A percentile compares a stretch with the other conserved stretches of the same genome.
Conservation (phyloP, 2,888 invertebrate genomes). For the Beris chalybata region DNA sequence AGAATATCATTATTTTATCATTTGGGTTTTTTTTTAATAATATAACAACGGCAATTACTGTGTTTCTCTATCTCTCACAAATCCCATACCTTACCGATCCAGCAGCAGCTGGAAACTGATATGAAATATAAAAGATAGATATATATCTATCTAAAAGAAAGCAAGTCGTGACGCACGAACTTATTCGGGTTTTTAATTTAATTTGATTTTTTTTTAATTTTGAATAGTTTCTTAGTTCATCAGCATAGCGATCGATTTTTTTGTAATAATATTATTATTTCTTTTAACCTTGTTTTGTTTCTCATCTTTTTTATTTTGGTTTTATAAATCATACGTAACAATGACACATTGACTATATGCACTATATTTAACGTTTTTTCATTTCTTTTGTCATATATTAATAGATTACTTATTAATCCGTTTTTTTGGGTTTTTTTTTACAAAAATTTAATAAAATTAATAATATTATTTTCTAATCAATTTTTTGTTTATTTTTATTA, state of each 20-base stretch:
- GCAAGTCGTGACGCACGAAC: too few relatives aligned
- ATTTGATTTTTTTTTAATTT: background rate
- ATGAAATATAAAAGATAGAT: conserved; percentile 4
- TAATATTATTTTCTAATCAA: too few relatives aligned
- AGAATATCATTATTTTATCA: too few relatives aligned
- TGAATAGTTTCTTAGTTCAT: conserved; percentile 11
- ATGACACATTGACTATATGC: conserved; percentile 35
- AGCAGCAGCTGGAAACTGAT: conserved; percentile 22
- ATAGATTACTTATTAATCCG: conserved; percentile 21
- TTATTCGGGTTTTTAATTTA: background rate
- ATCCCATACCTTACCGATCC: background rate
- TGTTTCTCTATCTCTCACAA: background rate
- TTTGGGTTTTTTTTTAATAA: conserved; percentile 11
- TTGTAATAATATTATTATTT: conserved; percentile 8
- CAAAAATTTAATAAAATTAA: too few relatives aligned
- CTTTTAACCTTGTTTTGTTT: conserved; percentile 20
- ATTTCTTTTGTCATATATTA: conserved; percentile 15
- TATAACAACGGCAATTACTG: conserved; percentile 22
- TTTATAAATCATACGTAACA: conserved; percentile 34
- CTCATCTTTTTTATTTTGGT: conserved; percentile 22
- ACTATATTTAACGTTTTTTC: too few relatives aligned
- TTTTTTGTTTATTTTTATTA: conserved; percentile 8
- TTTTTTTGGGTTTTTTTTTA: background rate
- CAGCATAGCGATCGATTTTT: conserved; percentile 22
- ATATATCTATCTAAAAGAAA: too few relatives aligned